Conservation (phyloP, 2,113 vertebrate genomes). For the Conger conger region DNA sequence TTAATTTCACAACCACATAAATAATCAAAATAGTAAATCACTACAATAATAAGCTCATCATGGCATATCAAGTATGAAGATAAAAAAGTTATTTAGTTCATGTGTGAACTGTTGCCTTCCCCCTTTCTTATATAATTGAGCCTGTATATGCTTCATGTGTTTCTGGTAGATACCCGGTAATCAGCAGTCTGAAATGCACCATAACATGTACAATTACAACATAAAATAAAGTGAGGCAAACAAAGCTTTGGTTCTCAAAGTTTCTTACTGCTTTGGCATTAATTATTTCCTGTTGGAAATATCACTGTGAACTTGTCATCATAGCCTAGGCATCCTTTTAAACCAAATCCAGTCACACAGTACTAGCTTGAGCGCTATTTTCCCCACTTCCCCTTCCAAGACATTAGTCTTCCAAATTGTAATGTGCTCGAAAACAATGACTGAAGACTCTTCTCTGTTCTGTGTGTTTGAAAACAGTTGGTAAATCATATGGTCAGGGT, state of each 20-base stretch:
- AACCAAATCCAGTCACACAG: conserved; percentile 65
- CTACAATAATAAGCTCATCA: not conserved
- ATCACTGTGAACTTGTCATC: conserved; percentile 53
- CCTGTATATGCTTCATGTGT: not conserved
- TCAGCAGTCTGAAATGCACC: conserved; percentile 16
- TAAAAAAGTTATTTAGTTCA: not conserved
- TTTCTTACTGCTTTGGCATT: conserved; percentile 67
- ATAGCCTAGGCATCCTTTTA: conserved; percentile 59
- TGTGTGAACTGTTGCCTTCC: not conserved
- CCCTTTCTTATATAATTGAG: not conserved
- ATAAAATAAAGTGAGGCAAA: conserved; percentile 50
- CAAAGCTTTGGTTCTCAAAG: conserved; percentile 61
- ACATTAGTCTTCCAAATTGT: conserved; percentile 73
- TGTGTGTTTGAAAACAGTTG: conserved; percentile 57
- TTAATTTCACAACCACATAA: not conserved
- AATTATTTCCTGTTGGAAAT: conserved; percentile 65
- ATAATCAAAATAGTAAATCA: not conserved
- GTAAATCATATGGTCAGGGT: conserved; percentile 70
- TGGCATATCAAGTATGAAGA: too few species aligned
- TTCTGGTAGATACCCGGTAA: conserved; percentile 44
- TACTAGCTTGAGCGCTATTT: conserved; percentile 52
- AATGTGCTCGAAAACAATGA: conserved; percentile 70
- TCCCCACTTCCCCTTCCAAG: conserved; percentile 71
- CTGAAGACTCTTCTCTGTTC: conserved; percentile 40
- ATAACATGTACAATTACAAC: conserved; percentile 44